These are phyloP conservation scores for Sinocyclocheilus anshuiensis DNA, from an alignment of 2,113 vertebrate genomes.

Conservation along the genomic window DNA sequence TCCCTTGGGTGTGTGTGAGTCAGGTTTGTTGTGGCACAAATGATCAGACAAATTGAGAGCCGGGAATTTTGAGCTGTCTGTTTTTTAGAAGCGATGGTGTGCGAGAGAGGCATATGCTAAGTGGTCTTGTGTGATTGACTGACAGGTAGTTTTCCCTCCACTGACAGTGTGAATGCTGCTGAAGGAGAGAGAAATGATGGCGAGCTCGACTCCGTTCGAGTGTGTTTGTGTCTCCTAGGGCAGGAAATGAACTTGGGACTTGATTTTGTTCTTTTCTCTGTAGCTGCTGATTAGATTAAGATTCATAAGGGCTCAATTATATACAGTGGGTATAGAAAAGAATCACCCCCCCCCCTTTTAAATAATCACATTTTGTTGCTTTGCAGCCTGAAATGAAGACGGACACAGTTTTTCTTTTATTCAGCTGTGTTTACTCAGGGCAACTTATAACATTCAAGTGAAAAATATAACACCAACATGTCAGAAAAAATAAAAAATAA, in stretches of 20 bases:
- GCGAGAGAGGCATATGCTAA: background rate
- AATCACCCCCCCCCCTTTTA: too few species aligned
- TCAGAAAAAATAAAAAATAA: too few species aligned
- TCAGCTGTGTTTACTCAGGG: too few species aligned
- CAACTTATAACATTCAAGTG: too few species aligned
- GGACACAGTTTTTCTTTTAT: too few species aligned
- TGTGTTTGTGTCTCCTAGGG: background rate
- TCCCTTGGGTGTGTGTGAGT: constrained; percentile 33
- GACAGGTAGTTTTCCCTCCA: constrained; percentile 18
- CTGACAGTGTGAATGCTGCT: constrained; percentile 27
- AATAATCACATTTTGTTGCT: too few species aligned
- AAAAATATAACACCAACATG: too few species aligned
- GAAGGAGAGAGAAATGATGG: constrained; percentile 30
- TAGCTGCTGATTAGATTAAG: too few species aligned
- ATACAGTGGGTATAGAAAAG: background rate
- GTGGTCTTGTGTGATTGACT: constrained; percentile 28
- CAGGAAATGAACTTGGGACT: too few species aligned
- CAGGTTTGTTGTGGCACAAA: constrained; percentile 30
- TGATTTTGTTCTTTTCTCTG: too few species aligned
- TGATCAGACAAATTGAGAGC: constrained; percentile 28
- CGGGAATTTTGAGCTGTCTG: constrained; percentile 7
- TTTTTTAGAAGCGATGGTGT: constrained; percentile 1
- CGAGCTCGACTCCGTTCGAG: constrained; percentile 9
- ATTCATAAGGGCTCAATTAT: background rate
- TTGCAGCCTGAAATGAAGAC: too few species aligned